Evolutionary conservation across 2,797 vertebrate genomes (phyloP).

Genomic region (Premnoplex brunnescens): DNA sequence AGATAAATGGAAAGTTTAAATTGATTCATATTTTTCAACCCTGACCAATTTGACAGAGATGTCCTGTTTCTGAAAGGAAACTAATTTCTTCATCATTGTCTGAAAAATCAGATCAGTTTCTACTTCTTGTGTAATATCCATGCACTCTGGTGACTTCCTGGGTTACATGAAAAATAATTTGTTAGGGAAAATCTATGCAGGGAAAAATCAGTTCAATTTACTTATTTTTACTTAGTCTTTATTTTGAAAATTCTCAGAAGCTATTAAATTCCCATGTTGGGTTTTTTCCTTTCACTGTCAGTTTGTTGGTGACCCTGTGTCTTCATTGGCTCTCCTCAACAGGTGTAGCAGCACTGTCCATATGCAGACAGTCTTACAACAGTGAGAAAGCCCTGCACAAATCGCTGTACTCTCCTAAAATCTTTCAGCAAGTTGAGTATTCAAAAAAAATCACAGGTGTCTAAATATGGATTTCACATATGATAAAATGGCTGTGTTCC

Average conservation of each 20-base stretch:
- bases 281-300: neutral
- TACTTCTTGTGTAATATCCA: neutral
- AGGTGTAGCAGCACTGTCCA: neutral
- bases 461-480: neutral
- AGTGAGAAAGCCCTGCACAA: neutral
- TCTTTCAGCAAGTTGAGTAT: neutral
- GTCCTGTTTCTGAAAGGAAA: neutral
- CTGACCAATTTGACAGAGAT: neutral
- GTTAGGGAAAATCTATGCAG: neutral
- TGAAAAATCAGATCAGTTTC: neutral
- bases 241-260: neutral
- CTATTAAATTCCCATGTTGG: neutral
- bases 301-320: neutral
- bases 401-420: neutral
- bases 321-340: neutral
- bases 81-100: neutral
- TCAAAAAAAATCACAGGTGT: neutral
- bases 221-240: neutral
- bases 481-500: neutral
- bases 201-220: neutral
- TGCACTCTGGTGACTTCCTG: neutral
- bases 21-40: neutral
- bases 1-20: neutral
- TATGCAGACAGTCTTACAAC: neutral
- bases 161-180: neutral